phyloP scores from a whole-genome alignment of 2,797 vertebrate genomes.

The Poeciliopsis turneri region DNA sequence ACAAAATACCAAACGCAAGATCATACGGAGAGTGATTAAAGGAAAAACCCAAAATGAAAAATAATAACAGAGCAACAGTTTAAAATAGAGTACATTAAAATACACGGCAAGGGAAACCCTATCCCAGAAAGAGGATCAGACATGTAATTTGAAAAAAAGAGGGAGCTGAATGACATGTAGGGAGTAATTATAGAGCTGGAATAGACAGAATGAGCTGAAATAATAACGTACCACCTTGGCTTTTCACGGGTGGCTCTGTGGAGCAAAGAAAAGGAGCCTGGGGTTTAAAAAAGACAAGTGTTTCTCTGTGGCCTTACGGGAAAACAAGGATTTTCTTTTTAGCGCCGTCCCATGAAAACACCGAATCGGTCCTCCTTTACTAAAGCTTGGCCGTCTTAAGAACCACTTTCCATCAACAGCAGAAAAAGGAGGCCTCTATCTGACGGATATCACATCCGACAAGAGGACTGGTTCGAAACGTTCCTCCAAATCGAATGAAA shows the following conservation, averaged over 20 bases:
- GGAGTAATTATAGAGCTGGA: constrained; percentile 82
- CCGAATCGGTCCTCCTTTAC: background rate
- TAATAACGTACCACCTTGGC: constrained; percentile 83
- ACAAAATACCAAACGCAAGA: constrained; percentile 75
- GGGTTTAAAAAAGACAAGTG: constrained; percentile 61
- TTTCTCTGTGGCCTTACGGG: constrained; percentile 62
- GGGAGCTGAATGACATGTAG: constrained; percentile 76
- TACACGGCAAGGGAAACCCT: constrained; percentile 80
- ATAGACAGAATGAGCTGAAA: constrained; percentile 80
- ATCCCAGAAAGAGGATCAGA: constrained; percentile 75
- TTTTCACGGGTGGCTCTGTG: constrained; percentile 71
- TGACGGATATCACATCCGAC: background rate
- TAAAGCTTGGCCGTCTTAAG: background rate
- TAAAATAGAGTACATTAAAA: constrained; percentile 82
- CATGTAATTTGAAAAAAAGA: constrained; percentile 79
- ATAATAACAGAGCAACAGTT: constrained; percentile 83
- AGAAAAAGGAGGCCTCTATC: background rate
- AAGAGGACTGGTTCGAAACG: background rate
- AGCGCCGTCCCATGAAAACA: background rate
- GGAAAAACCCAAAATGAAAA: constrained; percentile 82
- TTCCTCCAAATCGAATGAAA: background rate
- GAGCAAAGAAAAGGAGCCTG: constrained; percentile 66
- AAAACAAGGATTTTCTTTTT: constrained; percentile 55
- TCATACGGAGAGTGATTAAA: constrained; percentile 75
- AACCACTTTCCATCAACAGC: background rate